A percentile compares a stretch with the other conserved stretches of the same genome.
Conservation (phyloP, 2,113 vertebrate species). For the Aphyosemion australe region DNA sequence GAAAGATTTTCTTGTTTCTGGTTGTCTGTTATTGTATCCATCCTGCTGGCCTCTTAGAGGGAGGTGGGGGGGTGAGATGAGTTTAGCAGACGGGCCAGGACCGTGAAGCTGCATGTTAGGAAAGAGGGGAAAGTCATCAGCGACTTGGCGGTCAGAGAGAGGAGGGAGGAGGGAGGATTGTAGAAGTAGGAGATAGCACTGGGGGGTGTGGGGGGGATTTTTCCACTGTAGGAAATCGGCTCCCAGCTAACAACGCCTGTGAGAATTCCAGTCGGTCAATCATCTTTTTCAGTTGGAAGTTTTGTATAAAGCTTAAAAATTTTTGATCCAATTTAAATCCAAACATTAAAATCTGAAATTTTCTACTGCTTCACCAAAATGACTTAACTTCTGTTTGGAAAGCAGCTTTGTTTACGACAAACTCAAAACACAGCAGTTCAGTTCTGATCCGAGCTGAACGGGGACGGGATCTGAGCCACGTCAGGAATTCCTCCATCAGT, state of each 20-base stretch:
- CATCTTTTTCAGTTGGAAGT: neutral
- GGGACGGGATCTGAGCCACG: too few relatives aligned
- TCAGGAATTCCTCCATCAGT: too few relatives aligned
- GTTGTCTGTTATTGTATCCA: conserved; percentile 44
- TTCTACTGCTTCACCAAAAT: conserved; percentile 4
- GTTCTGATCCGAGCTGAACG: neutral
- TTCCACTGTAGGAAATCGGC: conserved; percentile 55
- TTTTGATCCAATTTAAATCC: too few relatives aligned
- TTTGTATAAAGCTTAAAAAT: too few relatives aligned
- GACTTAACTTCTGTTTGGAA: conserved; percentile 11
- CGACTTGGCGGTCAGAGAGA: conserved; percentile 46
- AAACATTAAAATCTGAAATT: neutral
- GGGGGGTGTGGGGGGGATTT: conserved; percentile 22
- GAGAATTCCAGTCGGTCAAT: conserved; percentile 35
- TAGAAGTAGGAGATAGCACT: conserved; percentile 39
- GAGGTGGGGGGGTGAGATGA: conserved; percentile 34
- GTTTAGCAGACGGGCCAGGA: conserved; percentile 67
- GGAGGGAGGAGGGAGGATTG: conserved; percentile 37
- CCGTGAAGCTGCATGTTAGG: conserved; percentile 46
- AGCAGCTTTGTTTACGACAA: conserved; percentile 8
- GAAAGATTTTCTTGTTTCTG: conserved; percentile 34
- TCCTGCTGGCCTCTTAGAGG: conserved; percentile 40
- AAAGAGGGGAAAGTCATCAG: conserved; percentile 51
- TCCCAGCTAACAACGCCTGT: conserved; percentile 50
- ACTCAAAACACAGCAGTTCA: neutral